Percentiles rank a stretch among this genome's conserved stretches.
Conservation (phyloP, 2,797 vertebrate species). For the Cynodonichthys magdalenae region DNA sequence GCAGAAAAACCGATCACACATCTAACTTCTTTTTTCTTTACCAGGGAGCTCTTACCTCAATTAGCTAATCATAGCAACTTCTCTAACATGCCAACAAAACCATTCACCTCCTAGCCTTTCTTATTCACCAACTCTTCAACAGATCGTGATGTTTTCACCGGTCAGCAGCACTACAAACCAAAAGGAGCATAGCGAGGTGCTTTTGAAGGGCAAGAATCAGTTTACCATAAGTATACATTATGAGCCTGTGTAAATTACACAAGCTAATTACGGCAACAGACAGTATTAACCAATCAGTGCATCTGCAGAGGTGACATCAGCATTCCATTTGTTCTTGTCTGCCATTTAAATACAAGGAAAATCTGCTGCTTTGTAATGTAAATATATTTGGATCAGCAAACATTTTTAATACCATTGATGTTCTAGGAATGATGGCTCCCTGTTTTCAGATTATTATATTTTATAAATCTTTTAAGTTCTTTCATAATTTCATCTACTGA, state of each 20-base stretch:
- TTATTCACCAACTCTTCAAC: conserved; percentile 27
- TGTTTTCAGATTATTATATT: not conserved
- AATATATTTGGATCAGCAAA: not conserved
- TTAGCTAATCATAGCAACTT: conserved; percentile 53
- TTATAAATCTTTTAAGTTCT: not conserved
- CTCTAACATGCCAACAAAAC: conserved; percentile 36
- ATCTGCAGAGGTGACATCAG: conserved; percentile 53
- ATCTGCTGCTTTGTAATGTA: not conserved
- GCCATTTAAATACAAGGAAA: not conserved
- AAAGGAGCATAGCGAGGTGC: conserved; percentile 14
- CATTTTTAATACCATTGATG: not conserved
- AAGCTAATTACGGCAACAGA: conserved; percentile 4
- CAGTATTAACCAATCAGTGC: conserved; percentile 20
- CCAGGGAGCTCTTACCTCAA: conserved; percentile 33
- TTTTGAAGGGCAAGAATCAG: not conserved
- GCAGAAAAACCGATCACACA: conserved; percentile 20
- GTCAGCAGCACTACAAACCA: conserved; percentile 23
- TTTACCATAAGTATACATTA: not conserved
- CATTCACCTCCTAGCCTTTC: conserved; percentile 37
- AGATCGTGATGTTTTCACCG: conserved; percentile 4
- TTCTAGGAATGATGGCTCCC: not conserved
- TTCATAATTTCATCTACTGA: not conserved
- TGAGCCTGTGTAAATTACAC: conserved; percentile 44
- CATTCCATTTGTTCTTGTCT: conserved; percentile 46
- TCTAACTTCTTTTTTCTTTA: conserved; percentile 34